These are phyloP conservation scores for Bufo bufo DNA, from an alignment of 2,113 vertebrate genomes.

Conservation along the genomic window DNA sequence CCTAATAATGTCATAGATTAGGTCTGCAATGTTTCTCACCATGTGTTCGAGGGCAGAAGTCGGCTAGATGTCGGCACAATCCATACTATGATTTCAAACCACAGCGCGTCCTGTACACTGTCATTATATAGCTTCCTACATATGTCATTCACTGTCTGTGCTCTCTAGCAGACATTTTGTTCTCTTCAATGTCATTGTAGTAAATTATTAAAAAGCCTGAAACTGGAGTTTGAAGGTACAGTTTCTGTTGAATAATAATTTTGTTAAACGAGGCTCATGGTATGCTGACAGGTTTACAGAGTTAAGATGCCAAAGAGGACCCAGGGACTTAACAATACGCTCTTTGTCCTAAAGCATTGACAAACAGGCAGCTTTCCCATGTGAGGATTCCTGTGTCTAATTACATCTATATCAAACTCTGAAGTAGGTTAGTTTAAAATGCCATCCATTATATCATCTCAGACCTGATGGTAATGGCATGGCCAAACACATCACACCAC, in stretches of 20 bases:
- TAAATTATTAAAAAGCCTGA: conserved; percentile 49
- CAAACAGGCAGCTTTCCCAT: neutral
- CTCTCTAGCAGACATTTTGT: conserved; percentile 40
- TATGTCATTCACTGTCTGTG: conserved; percentile 17
- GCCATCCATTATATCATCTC: neutral
- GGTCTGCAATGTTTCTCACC: neutral
- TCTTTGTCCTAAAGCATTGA: neutral
- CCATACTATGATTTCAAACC: neutral
- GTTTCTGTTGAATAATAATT: conserved; percentile 46
- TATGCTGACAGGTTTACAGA: conserved; percentile 33
- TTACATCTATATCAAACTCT: neutral
- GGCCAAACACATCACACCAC: neutral
- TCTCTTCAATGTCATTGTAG: conserved; percentile 42
- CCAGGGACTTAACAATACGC: neutral
- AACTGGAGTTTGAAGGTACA: conserved; percentile 9
- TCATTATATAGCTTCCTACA: conserved; percentile 11
- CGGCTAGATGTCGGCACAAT: conserved; percentile 28
- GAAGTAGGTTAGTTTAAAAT: neutral
- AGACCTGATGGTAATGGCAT: neutral
- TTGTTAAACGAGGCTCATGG: conserved; percentile 20
- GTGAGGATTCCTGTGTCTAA: neutral
- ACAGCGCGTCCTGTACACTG: neutral
- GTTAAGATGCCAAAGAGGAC: conserved; percentile 22
- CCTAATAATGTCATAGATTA: neutral
- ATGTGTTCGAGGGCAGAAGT: neutral